Percentiles rank a stretch among this genome's conserved stretches.
These are phyloP conservation scores for Lagorchestes hirsutus DNA, from an alignment of 2,797 vertebrate species.

Conservation along the genomic window DNA sequence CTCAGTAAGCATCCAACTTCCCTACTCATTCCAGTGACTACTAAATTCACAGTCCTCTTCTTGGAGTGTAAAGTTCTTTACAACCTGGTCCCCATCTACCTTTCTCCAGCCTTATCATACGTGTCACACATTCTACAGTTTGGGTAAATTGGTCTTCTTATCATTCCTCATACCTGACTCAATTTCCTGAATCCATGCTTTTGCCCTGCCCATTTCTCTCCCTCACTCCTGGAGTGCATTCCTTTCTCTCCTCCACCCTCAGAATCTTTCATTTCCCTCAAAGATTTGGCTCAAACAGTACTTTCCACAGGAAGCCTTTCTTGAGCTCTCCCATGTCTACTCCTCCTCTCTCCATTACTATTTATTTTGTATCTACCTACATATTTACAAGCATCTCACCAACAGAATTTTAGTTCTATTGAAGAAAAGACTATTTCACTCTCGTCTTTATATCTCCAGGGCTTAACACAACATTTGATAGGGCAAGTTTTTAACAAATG, in stretches of 20 bases:
- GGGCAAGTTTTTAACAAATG: neutral
- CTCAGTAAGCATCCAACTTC: neutral
- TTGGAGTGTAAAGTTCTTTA: neutral
- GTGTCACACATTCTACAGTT: neutral
- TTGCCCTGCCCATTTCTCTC: neutral
- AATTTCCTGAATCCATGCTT: neutral
- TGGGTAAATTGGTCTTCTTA: neutral
- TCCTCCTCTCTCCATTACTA: neutral
- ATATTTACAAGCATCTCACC: neutral
- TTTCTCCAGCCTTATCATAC: neutral
- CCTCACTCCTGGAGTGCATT: neutral
- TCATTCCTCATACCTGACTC: neutral
- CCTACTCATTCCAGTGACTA: neutral
- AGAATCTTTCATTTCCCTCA: conserved; percentile 12
- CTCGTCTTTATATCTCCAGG: neutral
- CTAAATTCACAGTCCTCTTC: neutral
- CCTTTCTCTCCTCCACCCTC: neutral
- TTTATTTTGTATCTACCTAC: neutral
- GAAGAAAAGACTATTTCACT: conserved; percentile 17
- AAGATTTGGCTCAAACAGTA: neutral
- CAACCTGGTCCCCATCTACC: too few relatives aligned
- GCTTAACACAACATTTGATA: neutral
- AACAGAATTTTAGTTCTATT: conserved; percentile 29
- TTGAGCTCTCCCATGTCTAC: neutral
- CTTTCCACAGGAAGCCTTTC: neutral